A percentile compares a stretch with the other conserved stretches of the same genome.
Evolutionary conservation across 2,113 vertebrate genomes (phyloP).

Genomic region (Crotalus helleri): DNA sequence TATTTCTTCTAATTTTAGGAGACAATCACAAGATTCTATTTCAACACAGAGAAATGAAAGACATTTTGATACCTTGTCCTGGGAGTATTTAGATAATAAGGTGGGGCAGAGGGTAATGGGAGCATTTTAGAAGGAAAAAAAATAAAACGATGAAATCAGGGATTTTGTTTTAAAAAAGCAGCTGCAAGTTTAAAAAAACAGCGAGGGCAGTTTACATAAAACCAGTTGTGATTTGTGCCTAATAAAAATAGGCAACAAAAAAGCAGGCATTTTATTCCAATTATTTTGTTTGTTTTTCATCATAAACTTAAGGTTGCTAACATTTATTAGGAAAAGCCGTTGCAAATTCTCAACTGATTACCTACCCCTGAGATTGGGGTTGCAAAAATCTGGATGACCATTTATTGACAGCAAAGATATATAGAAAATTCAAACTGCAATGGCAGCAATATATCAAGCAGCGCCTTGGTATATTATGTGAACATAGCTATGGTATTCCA

Average conservation of each 20-base stretch:
- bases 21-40: neutral
- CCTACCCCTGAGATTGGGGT: neutral
- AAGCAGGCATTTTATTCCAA: neutral
- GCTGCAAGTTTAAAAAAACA: no score
- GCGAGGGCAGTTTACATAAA: neutral
- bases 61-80: conserved; percentile 12
- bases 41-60: conserved; percentile 20
- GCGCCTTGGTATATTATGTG: no score
- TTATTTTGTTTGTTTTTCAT: neutral
- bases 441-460: neutral
- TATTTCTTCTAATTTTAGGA: neutral
- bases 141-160: conserved; percentile 18
- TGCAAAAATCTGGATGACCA: neutral
- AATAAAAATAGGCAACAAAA: neutral
- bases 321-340: neutral
- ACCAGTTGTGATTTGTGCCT: neutral
- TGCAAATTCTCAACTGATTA: neutral
- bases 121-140: conserved; percentile 3
- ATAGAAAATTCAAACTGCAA: neutral
- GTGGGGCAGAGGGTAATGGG: conserved; percentile 10
- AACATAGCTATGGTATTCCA: no score
- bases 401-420: neutral
- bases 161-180: conserved; percentile 5
- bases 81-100: rapidly evolving
- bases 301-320: neutral